Evolutionary conservation across 2,888 invertebrate genomes (phyloP).

Genomic region (Dorcus parallelipipedus): DNA sequence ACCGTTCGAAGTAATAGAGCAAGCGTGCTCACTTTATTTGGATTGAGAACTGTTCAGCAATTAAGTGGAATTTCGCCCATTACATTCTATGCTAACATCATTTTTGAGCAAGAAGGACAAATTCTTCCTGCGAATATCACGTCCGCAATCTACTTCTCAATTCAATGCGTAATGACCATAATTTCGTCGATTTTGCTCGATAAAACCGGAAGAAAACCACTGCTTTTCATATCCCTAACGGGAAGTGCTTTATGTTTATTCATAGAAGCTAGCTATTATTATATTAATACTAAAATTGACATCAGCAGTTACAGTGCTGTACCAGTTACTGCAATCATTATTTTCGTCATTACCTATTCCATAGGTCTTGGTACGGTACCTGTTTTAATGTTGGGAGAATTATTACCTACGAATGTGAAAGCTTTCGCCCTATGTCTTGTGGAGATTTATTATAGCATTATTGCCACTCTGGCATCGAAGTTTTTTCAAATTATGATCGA

Average conservation of each 20-base stretch:
- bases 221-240: conserved; percentile 54
- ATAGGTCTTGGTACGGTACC: conserved; percentile 51
- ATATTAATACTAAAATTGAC: conserved; percentile 39
- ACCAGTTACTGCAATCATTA: conserved; percentile 47
- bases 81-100: conserved; percentile 58
- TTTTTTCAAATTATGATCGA: conserved; percentile 54
- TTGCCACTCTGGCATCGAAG: conserved; percentile 47
- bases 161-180: conserved; percentile 55
- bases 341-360: conserved; percentile 48
- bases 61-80: conserved; percentile 60
- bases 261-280: conserved; percentile 45
- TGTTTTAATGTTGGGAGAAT: conserved; percentile 50
- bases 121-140: conserved; percentile 51
- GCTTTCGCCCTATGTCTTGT: conserved; percentile 54
- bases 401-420: conserved; percentile 53
- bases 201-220: conserved; percentile 59
- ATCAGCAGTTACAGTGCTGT: conserved; percentile 42
- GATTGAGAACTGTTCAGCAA: conserved; percentile 59
- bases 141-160: conserved; percentile 55
- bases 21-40: conserved; percentile 59
- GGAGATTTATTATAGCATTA: conserved; percentile 49
- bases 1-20: conserved; percentile 55
- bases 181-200: conserved; percentile 58
- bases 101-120: conserved; percentile 52
- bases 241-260: conserved; percentile 41